Evolutionary conservation across 2,797 vertebrate genomes (phyloP).

Genomic region (Tachyglossus aculeatus): DNA sequence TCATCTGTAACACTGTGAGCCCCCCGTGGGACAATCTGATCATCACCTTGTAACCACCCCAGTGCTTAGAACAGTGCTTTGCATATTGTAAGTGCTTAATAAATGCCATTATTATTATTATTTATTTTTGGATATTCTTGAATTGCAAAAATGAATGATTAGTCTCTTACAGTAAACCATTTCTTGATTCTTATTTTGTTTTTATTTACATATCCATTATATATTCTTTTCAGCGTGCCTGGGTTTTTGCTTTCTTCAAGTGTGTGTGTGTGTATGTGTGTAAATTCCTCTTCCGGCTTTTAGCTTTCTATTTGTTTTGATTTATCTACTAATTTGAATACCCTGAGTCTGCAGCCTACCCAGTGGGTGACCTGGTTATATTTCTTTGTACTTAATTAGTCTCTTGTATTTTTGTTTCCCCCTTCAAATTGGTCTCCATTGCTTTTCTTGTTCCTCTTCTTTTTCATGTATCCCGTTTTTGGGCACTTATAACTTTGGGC

Average conservation of each 20-base stretch:
- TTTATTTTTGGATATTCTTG: neutral
- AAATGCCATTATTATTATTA: neutral
- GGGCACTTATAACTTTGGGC: conserved; percentile 24
- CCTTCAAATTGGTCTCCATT: neutral
- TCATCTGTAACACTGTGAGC: too few relatives aligned
- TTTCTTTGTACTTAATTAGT: too few relatives aligned
- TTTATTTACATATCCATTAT: neutral
- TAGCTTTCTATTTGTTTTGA: neutral
- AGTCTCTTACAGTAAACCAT: neutral
- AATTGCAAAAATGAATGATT: neutral
- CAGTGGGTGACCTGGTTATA: neutral
- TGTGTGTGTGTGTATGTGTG: neutral
- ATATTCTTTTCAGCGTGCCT: neutral
- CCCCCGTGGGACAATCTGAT: too few relatives aligned
- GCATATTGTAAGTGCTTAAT: too few relatives aligned
- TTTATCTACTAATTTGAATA: too few relatives aligned
- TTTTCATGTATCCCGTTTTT: conserved; percentile 6
- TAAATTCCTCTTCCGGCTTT: neutral
- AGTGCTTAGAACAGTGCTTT: too few relatives aligned
- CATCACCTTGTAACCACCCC: too few relatives aligned
- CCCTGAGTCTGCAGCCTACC: too few relatives aligned
- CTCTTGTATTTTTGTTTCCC: neutral
- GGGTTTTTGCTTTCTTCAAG: neutral
- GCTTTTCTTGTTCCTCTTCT: neutral
- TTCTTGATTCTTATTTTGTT: neutral